A percentile compares a stretch with the other conserved stretches of the same genome.
phyloP scores from a whole-genome alignment of 2,113 vertebrate genomes.

The Cryptomyrus ogoouensis region DNA sequence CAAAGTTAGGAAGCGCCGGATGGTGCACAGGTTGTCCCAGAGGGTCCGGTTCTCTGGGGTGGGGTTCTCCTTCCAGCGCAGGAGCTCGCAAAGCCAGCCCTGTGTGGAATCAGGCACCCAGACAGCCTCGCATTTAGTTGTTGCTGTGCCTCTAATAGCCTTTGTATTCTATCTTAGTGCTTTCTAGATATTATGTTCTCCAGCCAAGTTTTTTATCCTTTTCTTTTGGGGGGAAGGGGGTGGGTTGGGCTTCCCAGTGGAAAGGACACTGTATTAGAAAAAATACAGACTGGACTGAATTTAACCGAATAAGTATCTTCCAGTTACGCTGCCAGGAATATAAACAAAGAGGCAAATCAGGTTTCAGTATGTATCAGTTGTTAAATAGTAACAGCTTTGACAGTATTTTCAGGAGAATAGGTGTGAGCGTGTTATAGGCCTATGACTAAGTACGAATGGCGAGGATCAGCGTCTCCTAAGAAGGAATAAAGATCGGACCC shows the following conservation, averaged over 20 bases:
- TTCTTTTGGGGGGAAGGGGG: neutral
- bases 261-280: neutral
- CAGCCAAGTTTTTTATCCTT: neutral
- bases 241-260: neutral
- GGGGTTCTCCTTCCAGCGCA: constrained; percentile 89
- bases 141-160: neutral
- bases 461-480: neutral
- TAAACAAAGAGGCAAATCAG: neutral
- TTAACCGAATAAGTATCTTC: neutral
- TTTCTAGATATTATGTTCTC: neutral
- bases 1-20: constrained; percentile 80
- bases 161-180: constrained; percentile 12
- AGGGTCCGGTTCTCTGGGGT: constrained; percentile 87
- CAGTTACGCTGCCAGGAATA: neutral
- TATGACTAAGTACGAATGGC: neutral
- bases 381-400: constrained; percentile 3
- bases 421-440: neutral
- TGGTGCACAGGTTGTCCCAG: constrained; percentile 94
- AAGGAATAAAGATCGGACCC: neutral
- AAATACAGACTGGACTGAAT: neutral
- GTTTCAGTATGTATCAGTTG: neutral
- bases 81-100: constrained; percentile 90
- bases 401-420: neutral
- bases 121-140: neutral
- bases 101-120: constrained; percentile 35